phyloP scores from a whole-genome alignment of 2,113 vertebrate species.

The Lipophrys pholis region DNA sequence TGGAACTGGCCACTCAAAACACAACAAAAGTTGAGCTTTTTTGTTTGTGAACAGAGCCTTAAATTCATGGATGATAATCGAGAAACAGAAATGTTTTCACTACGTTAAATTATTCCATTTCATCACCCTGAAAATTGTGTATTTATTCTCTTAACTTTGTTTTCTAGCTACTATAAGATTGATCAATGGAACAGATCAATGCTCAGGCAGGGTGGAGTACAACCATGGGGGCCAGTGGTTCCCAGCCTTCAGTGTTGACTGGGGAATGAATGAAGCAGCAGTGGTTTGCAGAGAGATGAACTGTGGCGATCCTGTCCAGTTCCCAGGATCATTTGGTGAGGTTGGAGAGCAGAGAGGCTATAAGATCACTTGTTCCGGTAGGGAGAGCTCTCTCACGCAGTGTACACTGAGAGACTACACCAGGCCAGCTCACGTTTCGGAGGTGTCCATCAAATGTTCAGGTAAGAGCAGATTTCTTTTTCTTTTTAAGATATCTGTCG shows the following conservation, averaged over 20 bases:
- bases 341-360: background rate
- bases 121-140: background rate
- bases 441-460: constrained; percentile 63
- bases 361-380: constrained; percentile 44
- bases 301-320: constrained; percentile 64
- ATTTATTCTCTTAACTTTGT: constrained; percentile 6
- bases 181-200: constrained; percentile 49
- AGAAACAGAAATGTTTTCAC: too few species aligned
- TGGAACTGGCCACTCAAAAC: too few species aligned
- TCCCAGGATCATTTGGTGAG: constrained; percentile 22
- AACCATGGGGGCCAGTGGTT: constrained; percentile 41
- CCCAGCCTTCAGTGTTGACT: constrained; percentile 35
- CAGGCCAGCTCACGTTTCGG: background rate
- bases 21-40: too few species aligned
- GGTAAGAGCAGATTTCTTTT: constrained; percentile 42
- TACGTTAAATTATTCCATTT: too few species aligned
- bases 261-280: constrained; percentile 62
- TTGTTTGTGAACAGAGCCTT: too few species aligned
- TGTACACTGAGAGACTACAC: constrained; percentile 45
- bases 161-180: constrained; percentile 57
- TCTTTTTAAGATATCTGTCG: too few species aligned
- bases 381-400: constrained; percentile 54
- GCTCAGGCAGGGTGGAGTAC: constrained; percentile 72
- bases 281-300: constrained; percentile 74
- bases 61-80: too few species aligned